phyloP scores from a whole-genome alignment of 2,797 vertebrate species.

The Fistularia tabacaria region DNA sequence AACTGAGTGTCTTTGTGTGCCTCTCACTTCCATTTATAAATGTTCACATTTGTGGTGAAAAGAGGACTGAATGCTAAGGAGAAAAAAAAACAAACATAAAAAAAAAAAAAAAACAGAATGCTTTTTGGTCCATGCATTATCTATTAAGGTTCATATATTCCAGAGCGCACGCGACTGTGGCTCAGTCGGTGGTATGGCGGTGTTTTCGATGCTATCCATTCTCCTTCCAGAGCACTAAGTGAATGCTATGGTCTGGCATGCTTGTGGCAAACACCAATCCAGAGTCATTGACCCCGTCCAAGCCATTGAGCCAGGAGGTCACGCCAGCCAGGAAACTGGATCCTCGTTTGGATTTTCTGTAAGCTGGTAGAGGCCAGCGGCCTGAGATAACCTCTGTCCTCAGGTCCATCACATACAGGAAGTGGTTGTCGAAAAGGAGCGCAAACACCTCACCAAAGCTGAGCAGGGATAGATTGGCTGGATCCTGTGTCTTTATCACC shows the following conservation, averaged over 20 bases:
- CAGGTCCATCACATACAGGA: slow-evolving; percentile 96
- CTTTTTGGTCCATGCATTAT: slow-evolving; percentile 90
- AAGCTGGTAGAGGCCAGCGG: slow-evolving; percentile 95
- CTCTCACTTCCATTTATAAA: slow-evolving; percentile 12
- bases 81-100: no score
- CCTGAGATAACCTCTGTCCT: slow-evolving; percentile 92
- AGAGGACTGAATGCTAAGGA: neutral
- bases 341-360: slow-evolving; percentile 96
- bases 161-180: slow-evolving; percentile 52
- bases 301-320: slow-evolving; percentile 90
- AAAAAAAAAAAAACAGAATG: slow-evolving; percentile 38
- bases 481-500: slow-evolving; percentile 92
- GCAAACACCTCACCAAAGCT: slow-evolving; percentile 95
- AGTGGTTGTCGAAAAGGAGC: slow-evolving; percentile 93
- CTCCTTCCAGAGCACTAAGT: slow-evolving; percentile 97
- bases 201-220: slow-evolving; percentile 74
- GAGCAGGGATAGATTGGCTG: slow-evolving; percentile 89
- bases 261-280: slow-evolving; percentile 98
- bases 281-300: slow-evolving; percentile 90
- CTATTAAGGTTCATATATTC: slow-evolving; percentile 48
- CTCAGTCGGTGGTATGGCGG: slow-evolving; percentile 12
- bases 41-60: slow-evolving; percentile 30
- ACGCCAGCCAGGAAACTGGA: slow-evolving; percentile 97
- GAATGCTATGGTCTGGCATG: slow-evolving; percentile 99
- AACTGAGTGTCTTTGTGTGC: neutral